Evolutionary conservation across 1,140 invertebrate genomes (phyloP).

Genomic region (Diploscapter pachys): DNA sequence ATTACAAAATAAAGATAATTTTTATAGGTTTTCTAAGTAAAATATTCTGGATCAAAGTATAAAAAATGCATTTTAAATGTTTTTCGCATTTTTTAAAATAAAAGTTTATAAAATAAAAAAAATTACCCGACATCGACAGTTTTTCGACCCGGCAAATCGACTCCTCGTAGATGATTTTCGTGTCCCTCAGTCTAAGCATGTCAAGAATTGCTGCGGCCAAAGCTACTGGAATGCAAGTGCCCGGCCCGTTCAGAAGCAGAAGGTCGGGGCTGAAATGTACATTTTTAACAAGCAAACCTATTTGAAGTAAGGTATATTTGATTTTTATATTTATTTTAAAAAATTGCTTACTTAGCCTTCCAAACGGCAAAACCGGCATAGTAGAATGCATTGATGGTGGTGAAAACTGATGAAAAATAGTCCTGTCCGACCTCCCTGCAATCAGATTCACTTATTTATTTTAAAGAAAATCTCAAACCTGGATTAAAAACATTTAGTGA

Average conservation of each 20-base stretch:
- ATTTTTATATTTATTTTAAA: slow-evolving; percentile 66
- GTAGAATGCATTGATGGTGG: slow-evolving; percentile 72
- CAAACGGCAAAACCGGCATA: slow-evolving; percentile 70
- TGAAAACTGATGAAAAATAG: slow-evolving; percentile 74
- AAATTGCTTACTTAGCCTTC: slow-evolving; percentile 16
- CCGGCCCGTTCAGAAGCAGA: slow-evolving; percentile 87
- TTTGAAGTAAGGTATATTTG: slow-evolving; percentile 2
- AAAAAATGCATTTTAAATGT: background rate
- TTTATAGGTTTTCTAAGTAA: too few species aligned
- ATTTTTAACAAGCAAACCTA: background rate
- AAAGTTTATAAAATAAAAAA: background rate
- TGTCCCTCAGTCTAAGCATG: slow-evolving; percentile 68
- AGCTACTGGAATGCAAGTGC: slow-evolving; percentile 86
- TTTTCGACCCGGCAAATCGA: slow-evolving; percentile 85
- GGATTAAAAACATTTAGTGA: slow-evolving; percentile 14
- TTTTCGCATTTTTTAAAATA: background rate
- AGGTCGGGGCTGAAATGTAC: slow-evolving; percentile 45
- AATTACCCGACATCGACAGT: slow-evolving; percentile 73
- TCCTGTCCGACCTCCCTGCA: slow-evolving; percentile 82
- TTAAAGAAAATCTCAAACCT: slow-evolving; percentile 37
- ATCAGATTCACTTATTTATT: slow-evolving; percentile 41
- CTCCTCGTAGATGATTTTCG: slow-evolving; percentile 83
- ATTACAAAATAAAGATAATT: too few species aligned
- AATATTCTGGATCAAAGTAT: too few species aligned
- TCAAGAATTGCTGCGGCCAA: slow-evolving; percentile 67